phyloP scores from a whole-genome alignment of 2,113 vertebrate genomes.

The Dasyornis broadbenti region DNA sequence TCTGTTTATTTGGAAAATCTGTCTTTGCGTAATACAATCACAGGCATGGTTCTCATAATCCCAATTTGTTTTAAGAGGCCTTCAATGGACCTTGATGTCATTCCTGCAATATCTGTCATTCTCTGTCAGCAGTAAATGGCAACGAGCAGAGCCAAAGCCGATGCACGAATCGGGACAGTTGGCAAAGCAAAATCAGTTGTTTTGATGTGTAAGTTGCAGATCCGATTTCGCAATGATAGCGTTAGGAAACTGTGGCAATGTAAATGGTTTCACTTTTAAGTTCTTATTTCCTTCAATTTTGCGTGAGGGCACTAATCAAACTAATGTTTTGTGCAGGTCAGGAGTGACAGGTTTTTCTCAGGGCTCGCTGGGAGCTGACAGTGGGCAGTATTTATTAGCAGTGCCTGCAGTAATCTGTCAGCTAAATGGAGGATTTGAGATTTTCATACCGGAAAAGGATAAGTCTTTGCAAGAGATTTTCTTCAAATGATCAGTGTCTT shows the following conservation, averaged over 20 bases:
- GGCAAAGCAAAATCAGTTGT: background rate
- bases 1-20: conserved; percentile 51
- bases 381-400: conserved; percentile 51
- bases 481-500: background rate
- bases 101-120: conserved; percentile 31
- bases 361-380: conserved; percentile 38
- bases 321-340: conserved; percentile 16
- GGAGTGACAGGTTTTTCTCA: conserved; percentile 24
- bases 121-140: conserved; percentile 41
- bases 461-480: background rate
- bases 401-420: conserved; percentile 43
- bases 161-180: conserved; percentile 4
- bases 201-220: background rate
- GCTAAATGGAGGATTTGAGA: conserved; percentile 13
- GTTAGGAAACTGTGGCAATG: background rate
- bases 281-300: conserved; percentile 16
- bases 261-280: conserved; percentile 11
- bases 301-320: background rate
- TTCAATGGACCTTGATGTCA: conserved; percentile 40
- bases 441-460: conserved; percentile 3
- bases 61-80: conserved; percentile 38
- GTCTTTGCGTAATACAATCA: conserved; percentile 34
- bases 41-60: conserved; percentile 19
- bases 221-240: background rate
- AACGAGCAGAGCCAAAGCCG: background rate